phyloP scores from a whole-genome alignment of 2,113 vertebrate species.

The Siniperca chuatsi region DNA sequence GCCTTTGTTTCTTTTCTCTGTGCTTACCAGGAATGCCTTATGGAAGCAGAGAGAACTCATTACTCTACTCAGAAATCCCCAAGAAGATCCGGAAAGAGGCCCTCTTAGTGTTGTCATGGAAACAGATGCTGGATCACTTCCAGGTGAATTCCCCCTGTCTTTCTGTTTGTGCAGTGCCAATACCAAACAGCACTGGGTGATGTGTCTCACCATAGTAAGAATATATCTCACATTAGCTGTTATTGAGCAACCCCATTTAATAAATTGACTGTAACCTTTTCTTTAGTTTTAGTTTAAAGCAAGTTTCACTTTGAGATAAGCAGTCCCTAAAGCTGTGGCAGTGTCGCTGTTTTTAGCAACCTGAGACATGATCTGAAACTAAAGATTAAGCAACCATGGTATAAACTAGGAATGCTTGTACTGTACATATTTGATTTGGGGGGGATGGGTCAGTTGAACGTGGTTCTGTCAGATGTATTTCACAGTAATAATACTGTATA shows the following conservation, averaged over 20 bases:
- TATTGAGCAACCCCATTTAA: not conserved
- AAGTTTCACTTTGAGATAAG: constrained; percentile 1
- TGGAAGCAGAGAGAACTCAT: constrained; percentile 96
- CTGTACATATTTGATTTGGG: not conserved
- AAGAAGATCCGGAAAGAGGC: constrained; percentile 96
- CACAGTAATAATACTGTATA: not conserved
- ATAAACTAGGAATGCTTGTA: not conserved
- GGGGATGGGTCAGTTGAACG: not conserved
- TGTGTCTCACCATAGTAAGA: not conserved
- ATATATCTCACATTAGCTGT: not conserved
- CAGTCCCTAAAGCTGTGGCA: not conserved
- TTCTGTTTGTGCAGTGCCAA: not conserved
- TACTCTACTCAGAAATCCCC: constrained; percentile 98
- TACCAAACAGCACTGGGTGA: not conserved
- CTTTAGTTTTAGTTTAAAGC: not conserved
- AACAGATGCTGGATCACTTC: constrained; percentile 99
- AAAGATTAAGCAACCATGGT: not conserved
- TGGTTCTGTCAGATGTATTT: not conserved
- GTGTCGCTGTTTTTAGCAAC: not conserved
- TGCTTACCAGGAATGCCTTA: constrained; percentile 92
- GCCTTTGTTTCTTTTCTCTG: not conserved
- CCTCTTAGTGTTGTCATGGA: constrained; percentile 95
- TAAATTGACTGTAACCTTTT: not conserved
- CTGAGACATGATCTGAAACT: not conserved
- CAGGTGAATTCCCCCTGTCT: constrained; percentile 85